phyloP scores from a whole-genome alignment of 2,888 invertebrate genomes.

The Embidobia sp. region DNA sequence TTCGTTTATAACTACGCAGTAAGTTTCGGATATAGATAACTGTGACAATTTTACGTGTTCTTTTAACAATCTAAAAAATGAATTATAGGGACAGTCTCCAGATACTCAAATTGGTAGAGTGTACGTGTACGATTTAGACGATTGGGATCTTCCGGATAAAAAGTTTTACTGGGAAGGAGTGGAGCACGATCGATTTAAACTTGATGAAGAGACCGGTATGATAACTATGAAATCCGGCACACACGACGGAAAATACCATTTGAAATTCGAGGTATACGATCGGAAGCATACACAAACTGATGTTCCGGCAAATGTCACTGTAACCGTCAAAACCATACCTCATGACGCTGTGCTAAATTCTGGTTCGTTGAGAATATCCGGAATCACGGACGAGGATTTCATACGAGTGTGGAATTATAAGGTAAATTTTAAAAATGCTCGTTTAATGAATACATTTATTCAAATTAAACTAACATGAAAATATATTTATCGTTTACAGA shows the following conservation, averaged over 20 bases:
- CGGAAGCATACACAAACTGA: slow-evolving; percentile 97
- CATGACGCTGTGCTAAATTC: slow-evolving; percentile 98
- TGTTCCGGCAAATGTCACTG: slow-evolving; percentile 97
- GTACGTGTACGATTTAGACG: slow-evolving; percentile 98
- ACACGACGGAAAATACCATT: slow-evolving; percentile 91
- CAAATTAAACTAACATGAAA: too few relatives aligned
- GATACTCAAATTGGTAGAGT: slow-evolving; percentile 96
- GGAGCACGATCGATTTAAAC: slow-evolving; percentile 92
- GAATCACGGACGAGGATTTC: slow-evolving; percentile 97
- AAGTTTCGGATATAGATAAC: too few relatives aligned
- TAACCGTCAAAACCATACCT: slow-evolving; percentile 96
- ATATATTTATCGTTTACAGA: slow-evolving; percentile 79
- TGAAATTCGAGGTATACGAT: slow-evolving; percentile 94
- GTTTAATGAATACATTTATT: too few relatives aligned
- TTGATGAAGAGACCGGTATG: slow-evolving; percentile 96
- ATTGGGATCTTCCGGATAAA: slow-evolving; percentile 99
- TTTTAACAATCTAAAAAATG: not conserved
- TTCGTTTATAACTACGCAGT: slow-evolving; percentile 97
- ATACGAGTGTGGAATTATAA: slow-evolving; percentile 97
- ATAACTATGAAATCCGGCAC: slow-evolving; percentile 97
- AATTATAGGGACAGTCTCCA: slow-evolving; percentile 89
- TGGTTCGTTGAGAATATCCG: slow-evolving; percentile 95
- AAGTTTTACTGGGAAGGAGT: slow-evolving; percentile 96
- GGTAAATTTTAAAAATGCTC: slow-evolving; percentile 68
- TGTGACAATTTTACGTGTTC: not conserved